A percentile compares a stretch with the other conserved stretches of the same genome.
Evolutionary conservation across 2,888 invertebrate species (phyloP).

Genomic region (Podotricha telesiphe): DNA sequence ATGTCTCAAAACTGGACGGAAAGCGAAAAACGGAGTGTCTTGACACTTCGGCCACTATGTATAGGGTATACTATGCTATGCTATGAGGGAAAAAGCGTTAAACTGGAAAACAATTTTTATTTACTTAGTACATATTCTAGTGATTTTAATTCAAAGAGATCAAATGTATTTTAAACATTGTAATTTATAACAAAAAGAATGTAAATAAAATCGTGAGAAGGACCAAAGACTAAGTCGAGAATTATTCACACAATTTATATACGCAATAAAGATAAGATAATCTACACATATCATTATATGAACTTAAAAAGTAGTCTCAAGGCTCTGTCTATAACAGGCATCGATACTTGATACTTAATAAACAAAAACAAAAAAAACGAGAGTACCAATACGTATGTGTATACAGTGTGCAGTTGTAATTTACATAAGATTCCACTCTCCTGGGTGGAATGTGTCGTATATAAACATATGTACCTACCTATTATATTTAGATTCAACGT

Average conservation of each 20-base stretch:
- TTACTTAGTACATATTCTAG: too few species aligned
- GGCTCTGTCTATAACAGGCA: conserved; percentile 26
- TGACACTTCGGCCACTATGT: too few species aligned
- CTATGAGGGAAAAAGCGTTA: too few species aligned
- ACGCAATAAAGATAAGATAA: conserved; percentile 23
- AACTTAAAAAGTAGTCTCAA: conserved; percentile 30
- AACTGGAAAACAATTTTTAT: too few species aligned
- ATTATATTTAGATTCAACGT: conserved; percentile 30
- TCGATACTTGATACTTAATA: conserved; percentile 24
- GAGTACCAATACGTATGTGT: neutral
- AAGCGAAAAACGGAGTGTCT: too few species aligned
- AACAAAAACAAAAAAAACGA: conserved; percentile 24
- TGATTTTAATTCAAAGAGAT: too few species aligned
- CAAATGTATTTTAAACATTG: too few species aligned
- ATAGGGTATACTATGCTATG: too few species aligned
- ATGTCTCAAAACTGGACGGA: too few species aligned
- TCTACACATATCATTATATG: conserved; percentile 10
- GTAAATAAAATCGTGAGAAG: conserved; percentile 6
- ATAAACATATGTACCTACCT: conserved; percentile 11
- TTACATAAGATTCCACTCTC: conserved; percentile 28
- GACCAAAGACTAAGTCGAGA: conserved; percentile 8
- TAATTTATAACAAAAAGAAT: neutral
- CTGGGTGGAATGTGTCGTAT: conserved; percentile 27
- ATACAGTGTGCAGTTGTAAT: conserved; percentile 3
- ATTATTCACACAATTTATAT: conserved; percentile 19